Evolutionary conservation across 2,888 invertebrate species (phyloP), one percentile per base, ranked within the genome.

Genomic region (Gryllus longicercus): DNA sequence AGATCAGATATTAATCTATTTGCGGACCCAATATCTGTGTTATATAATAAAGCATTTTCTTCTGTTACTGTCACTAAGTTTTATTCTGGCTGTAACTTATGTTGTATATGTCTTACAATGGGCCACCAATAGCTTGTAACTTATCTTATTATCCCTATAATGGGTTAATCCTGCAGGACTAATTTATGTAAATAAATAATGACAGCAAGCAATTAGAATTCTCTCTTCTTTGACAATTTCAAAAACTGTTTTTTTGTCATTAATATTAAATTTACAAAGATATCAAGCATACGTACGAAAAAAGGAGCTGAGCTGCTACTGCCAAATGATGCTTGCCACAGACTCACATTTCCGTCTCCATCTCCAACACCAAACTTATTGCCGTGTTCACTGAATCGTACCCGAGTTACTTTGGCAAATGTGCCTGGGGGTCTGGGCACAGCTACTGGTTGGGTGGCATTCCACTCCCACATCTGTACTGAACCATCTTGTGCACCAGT

Each of bases 351-450:
- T 25, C 99, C 99, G 87, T 99, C 99, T 0, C 96, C 96, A 88
- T 99, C 99, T 38, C 96, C 96, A 2, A 98, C 98, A 51, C 99
- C 99, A 88, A 99, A 98, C 89, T 99, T 99, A 89, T 98, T 98
- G 81, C 98, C 98, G 87, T 98, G 97, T 86, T 96, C 95, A 77
- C 96, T 96, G 89, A 98, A 98, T 81, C 96, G 91, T n/a, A 98
- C 96, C 83, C 97, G 92, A 2, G 97, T 97, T 81, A 99, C 98
- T 88, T 96, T 96, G 51, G 96, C 96, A 87, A 95, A 97, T 10
- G 98, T 97, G 51, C 98, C 98, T 0, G 97, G 92, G n/a, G 96
- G 93, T 74, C 98, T 91, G 1, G 97, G 97, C 38, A 94, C 93
- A 85, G 96, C 95, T 18, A 98, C 95, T 75, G 96, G 94, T 82